Base-by-base conservation (phyloP, 2,113 vertebrate species). In the Podocnemis expansa region DNA sequence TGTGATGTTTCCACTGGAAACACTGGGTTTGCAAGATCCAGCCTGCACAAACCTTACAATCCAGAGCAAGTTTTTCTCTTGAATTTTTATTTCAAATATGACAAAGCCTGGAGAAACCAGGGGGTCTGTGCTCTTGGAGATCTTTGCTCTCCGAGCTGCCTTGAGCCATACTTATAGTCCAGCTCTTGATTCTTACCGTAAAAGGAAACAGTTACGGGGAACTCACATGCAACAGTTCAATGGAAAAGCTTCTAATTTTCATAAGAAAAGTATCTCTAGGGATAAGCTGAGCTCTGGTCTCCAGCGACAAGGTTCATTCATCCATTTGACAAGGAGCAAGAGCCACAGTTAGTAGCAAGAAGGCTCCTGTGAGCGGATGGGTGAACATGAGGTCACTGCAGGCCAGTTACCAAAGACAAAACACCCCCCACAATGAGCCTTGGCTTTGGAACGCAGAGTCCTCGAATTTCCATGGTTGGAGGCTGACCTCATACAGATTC, bases 171-270 rank as follows among this genome's bases (percentile, higher is more conserved):
- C 85, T 95, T 92, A 93, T 17, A 60, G 47, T 52, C 56, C 70
- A 25, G 4, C 19, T 83, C 25, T 27, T 3, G 0, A 4, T 82
- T 93, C 54, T 19, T 78, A 67, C 89, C 82, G n/a, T 6, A 41
- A 87, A 95, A 96, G 94, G 92, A 96, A 97, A 96, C 85, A 75
- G 19, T 94, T 52, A 78, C 43, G 0, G 21, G 91, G 80, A 96
- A 97, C 80, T 95, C 89, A 88, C 51, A 19, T 11, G 31, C 27
- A 17, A 43, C 0, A 0, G 81, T 31, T 75, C 24, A 6, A 43
- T 79, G 80, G 70, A n/a, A 92, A 95, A 91, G 63, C 38, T 83
- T 70, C 1, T 1, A 14, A 25, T 91, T 93, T 94, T 43, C 60
- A 34, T 73, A 80, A 43, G 78, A 89, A 58, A 16, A 49, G 75